Base-by-base conservation (phyloP, 2,888 invertebrate species). In the Drosophila borborema region DNA sequence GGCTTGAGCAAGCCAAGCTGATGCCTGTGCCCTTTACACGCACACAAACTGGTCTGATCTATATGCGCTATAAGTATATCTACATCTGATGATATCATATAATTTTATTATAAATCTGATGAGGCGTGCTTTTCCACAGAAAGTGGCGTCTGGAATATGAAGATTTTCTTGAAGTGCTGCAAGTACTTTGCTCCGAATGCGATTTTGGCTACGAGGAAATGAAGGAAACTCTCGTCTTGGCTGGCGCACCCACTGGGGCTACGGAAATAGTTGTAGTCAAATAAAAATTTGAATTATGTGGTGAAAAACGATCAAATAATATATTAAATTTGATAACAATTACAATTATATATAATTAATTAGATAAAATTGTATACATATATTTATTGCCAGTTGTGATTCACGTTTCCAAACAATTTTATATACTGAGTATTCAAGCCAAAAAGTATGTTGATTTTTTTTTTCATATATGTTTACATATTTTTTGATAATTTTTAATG, bases 131-230 rank as follows among this genome's bases (percentile, higher is more conserved):
- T 55, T 53, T 46, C 2, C 20, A 3, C 36, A 91, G 90, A 68
- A 91, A 91, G 61, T 91, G 91, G 91, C 86, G 90, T 1, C 64
- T 91, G 60, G 90, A 90, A 46, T 91, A 74, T 28, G 84, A 91
- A 53, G 90, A 91, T 38, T 91, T 91, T 53, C 40, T 82, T 0
- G 86, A 91, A 51, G 64, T 91, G 9, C 64, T 91, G n/a, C 70
- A 74, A 10, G 63, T 65, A 8, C 60, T 86, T 14, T 65, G 80
- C 64, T 2, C 1, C 0, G 86, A 88, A 16, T 46, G 67, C 3
- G 54, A 80, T 2, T 10, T 79, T 2, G 48, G 31, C n/a, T 59
- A 82, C 10, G 87, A 89, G 0, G 72, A 77, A 0, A 38, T 90
- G 3, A 90, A 86, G 63, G 83, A 80, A 12, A 54, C 51, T 0